Evolutionary conservation across 2,888 invertebrate species (phyloP).

Genomic region (Oasisia sp.): DNA sequence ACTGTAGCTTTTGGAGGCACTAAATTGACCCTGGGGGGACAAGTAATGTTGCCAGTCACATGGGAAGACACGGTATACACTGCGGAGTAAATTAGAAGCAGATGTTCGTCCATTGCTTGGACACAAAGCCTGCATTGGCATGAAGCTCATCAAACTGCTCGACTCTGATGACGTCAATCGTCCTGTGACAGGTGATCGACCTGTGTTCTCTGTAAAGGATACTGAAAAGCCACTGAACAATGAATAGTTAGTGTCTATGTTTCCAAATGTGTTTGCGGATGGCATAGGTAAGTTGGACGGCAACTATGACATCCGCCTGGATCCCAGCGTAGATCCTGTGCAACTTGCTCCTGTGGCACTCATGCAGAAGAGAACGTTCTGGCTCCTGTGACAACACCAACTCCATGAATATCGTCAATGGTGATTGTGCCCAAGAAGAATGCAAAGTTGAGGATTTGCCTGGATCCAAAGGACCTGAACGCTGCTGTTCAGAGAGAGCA

Average conservation of each 20-base stretch:
- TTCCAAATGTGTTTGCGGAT: background rate
- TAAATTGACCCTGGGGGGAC: background rate
- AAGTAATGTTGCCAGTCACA: background rate
- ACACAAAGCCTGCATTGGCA: background rate
- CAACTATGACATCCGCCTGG: background rate
- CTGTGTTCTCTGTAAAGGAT: background rate
- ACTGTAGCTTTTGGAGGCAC: background rate
- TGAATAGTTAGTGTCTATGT: background rate
- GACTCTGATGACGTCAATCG: background rate
- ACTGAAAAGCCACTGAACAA: slow-evolving; percentile 20
- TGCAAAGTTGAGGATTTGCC: background rate
- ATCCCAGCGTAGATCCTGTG: background rate
- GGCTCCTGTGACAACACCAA: background rate
- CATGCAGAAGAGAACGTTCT: background rate
- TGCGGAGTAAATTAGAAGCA: background rate
- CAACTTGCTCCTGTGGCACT: background rate
- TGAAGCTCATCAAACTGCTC: background rate
- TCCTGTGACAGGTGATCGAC: background rate
- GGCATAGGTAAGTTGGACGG: background rate
- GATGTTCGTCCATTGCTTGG: background rate
- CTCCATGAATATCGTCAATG: background rate
- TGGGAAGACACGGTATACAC: background rate
- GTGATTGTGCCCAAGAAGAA: background rate
- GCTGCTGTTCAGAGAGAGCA: background rate
- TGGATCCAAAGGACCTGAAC: background rate